phyloP scores from a whole-genome alignment of 2,797 vertebrate species.

The Anguilla pacifica region DNA sequence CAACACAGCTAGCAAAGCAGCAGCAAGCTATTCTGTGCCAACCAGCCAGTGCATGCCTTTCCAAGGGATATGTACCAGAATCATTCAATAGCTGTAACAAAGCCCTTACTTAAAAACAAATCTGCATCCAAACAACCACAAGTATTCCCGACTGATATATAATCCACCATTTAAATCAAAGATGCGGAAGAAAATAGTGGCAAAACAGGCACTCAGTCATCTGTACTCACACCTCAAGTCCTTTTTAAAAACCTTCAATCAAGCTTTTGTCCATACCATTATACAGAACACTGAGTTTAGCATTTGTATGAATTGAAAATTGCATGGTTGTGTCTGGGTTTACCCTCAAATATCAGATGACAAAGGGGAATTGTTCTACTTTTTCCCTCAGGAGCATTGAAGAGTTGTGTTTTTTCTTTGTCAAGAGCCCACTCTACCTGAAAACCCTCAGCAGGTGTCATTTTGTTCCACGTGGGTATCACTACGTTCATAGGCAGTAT shows the following conservation, averaged over 20 bases:
- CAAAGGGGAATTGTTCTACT: neutral
- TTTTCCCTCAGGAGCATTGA: neutral
- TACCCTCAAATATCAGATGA: neutral
- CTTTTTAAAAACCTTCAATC: neutral
- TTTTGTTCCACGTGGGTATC: too few relatives aligned
- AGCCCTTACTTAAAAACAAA: constrained; percentile 8
- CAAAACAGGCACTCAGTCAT: neutral
- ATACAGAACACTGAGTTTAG: neutral
- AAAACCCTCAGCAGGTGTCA: too few relatives aligned
- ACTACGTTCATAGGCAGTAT: too few relatives aligned
- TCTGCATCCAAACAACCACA: neutral
- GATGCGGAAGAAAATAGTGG: neutral
- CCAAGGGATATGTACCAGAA: neutral
- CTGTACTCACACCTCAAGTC: neutral
- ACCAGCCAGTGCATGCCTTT: neutral
- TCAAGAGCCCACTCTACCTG: neutral
- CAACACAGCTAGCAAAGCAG: neutral
- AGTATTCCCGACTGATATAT: neutral
- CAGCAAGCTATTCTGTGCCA: neutral
- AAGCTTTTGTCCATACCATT: neutral
- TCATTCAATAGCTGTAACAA: constrained; percentile 1
- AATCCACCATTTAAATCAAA: neutral
- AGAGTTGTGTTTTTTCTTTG: neutral
- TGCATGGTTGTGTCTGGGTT: neutral
- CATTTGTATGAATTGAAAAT: neutral